Conservation (phyloP, 2,888 invertebrate genomes). For the Malachius bipustulatus region DNA sequence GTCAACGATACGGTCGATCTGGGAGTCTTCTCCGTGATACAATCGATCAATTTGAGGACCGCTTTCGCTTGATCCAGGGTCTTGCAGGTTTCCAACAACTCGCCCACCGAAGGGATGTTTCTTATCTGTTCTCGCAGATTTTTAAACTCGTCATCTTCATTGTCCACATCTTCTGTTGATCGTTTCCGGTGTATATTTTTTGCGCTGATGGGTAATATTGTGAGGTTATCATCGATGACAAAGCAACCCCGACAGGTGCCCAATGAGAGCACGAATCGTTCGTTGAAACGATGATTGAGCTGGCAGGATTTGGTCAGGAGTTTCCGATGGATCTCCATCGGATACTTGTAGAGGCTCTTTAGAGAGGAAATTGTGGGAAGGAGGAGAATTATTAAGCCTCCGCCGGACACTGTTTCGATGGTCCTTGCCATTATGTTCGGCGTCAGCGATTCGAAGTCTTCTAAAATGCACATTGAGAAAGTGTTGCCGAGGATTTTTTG, state of each 20-base stretch:
- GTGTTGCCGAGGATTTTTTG: conserved; percentile 91
- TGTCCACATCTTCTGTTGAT: too few species aligned
- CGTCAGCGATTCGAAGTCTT: conserved; percentile 65
- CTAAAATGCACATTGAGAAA: conserved; percentile 23
- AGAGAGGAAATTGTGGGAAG: neutral
- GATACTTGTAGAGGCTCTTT: neutral
- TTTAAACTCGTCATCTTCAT: too few species aligned
- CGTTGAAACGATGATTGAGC: conserved; percentile 84
- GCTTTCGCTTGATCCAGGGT: conserved; percentile 86
- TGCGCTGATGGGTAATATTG: too few species aligned
- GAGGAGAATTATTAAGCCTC: conserved; percentile 41
- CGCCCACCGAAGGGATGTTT: too few species aligned
- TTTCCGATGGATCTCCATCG: conserved; percentile 58
- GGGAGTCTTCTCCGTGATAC: conserved; percentile 73
- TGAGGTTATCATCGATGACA: conserved; percentile 82
- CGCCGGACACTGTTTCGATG: conserved; percentile 91
- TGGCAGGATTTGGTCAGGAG: conserved; percentile 69
- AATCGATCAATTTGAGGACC: conserved; percentile 54
- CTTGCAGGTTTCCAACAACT: too few species aligned
- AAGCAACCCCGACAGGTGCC: conserved; percentile 68
- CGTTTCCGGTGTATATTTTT: too few species aligned
- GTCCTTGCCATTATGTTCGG: conserved; percentile 89
- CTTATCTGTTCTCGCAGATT: too few species aligned
- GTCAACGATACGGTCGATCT: conserved; percentile 83
- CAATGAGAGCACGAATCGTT: conserved; percentile 78